Evolutionary conservation across 2,113 vertebrate species (phyloP), one percentile per base, ranked within the genome.

Genomic region (Tursiops truncatus): DNA sequence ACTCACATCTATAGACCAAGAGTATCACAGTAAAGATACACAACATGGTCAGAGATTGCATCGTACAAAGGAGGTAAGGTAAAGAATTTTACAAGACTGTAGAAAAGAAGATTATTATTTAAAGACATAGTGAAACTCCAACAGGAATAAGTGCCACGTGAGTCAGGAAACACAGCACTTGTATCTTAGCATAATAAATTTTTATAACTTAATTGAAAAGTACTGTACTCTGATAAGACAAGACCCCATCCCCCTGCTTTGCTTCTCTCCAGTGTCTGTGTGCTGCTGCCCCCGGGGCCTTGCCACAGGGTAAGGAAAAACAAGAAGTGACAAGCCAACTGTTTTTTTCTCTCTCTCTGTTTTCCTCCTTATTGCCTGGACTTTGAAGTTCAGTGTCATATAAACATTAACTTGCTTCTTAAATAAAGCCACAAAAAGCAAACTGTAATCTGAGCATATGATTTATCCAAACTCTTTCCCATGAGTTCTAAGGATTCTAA

Each of bases 321-420:
- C 70, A 33, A 62, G 62, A 47, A 77, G 36, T 47, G 53, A 83
- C 47, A 60, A 79, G 65, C 62, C 77, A n/a, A 77, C 28, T 68
- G 53, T 76, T 96, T 96, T 94, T 83, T 67, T 79, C 53, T 53
- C 58, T 82, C 63, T 38, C 53, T 71, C 53, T 92, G 2, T 91
- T 63, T 95, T 79, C 38, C 94, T 97, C 87, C 63, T 94, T 90
- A 92, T 74, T 74, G 70, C 58, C 82, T 95, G 89, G 86, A 97
- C 96, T 97, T 96, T 96, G 96, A 97, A 96, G 82, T 93, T 74
- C 79, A 84, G 33, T 67, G 79, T 91, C 85, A 58, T 28, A 12
- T 96, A 97, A 97, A 97, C 96, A 97, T 95, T 97, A 97, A 97
- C 96, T 92, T 77, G 56, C 93, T 95, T 96, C 93, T 97, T 97